phyloP scores from a whole-genome alignment of 2,797 vertebrate species.

The Tapera naevia region DNA sequence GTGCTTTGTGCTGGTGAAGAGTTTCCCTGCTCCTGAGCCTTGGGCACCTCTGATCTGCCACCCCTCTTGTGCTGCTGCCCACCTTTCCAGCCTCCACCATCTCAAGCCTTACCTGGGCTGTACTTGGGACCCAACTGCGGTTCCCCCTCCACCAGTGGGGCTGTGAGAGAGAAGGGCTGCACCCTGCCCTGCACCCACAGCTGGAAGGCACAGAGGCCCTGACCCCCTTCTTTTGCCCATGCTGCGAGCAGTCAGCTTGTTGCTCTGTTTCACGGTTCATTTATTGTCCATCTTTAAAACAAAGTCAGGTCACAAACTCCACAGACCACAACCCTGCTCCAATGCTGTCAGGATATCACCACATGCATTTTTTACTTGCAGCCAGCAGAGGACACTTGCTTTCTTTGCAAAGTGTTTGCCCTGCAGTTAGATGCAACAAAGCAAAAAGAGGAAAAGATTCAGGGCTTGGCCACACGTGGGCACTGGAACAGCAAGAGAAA shows the following conservation, averaged over 20 bases:
- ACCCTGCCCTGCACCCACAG: background rate
- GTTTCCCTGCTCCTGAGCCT: background rate
- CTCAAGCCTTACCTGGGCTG: background rate
- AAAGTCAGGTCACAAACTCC: background rate
- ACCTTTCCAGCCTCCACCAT: background rate
- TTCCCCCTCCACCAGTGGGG: background rate
- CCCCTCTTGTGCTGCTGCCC: background rate
- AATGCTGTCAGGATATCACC: background rate
- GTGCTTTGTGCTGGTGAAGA: background rate
- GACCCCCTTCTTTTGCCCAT: background rate
- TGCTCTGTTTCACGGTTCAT: background rate
- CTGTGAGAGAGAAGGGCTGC: background rate
- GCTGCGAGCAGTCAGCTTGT: background rate
- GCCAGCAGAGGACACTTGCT: constrained; percentile 63
- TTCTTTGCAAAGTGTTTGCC: background rate
- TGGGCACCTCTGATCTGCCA: background rate
- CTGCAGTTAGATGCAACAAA: background rate
- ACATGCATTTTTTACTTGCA: background rate
- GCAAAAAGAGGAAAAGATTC: background rate
- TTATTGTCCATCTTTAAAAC: background rate
- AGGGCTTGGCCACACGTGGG: background rate
- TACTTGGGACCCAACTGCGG: background rate
- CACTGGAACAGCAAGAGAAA: background rate
- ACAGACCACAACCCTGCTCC: background rate
- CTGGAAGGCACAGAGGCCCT: background rate